phyloP scores from a whole-genome alignment of 2,888 invertebrate species.

The Acronicta alni region DNA sequence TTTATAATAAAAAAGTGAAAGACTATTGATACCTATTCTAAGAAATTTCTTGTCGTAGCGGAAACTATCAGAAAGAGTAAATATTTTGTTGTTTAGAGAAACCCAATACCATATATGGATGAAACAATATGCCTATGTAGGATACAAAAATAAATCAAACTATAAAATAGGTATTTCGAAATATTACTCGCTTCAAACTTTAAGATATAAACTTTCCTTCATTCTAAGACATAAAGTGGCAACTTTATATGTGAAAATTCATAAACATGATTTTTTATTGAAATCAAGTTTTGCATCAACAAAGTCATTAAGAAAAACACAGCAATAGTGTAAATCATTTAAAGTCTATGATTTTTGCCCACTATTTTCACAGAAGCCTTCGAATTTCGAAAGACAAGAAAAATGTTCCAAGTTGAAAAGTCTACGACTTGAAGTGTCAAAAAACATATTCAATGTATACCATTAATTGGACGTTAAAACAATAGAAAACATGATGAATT shows the following conservation, averaged over 20 bases:
- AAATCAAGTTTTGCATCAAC: background rate
- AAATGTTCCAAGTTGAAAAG: slow-evolving; percentile 42
- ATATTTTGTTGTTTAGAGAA: slow-evolving; percentile 19
- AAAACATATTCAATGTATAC: slow-evolving; percentile 30
- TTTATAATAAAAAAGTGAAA: slow-evolving; percentile 32
- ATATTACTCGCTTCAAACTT: slow-evolving; percentile 16
- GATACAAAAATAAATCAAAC: slow-evolving; percentile 12
- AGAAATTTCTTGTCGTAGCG: slow-evolving; percentile 17
- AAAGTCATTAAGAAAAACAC: background rate
- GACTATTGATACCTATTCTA: slow-evolving; percentile 15
- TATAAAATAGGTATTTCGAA: slow-evolving; percentile 7
- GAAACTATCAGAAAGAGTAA: slow-evolving; percentile 20
- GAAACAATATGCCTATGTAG: slow-evolving; percentile 11
- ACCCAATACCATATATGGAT: slow-evolving; percentile 27
- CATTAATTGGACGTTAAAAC: slow-evolving; percentile 46
- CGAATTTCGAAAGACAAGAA: slow-evolving; percentile 3
- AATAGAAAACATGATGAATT: slow-evolving; percentile 58
- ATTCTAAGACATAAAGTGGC: slow-evolving; percentile 4
- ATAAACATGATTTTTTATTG: background rate
- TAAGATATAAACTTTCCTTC: slow-evolving; percentile 28
- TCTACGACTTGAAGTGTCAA: slow-evolving; percentile 30
- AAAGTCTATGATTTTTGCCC: background rate
- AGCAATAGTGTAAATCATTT: background rate
- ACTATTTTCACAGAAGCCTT: slow-evolving; percentile 13
- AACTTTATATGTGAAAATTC: background rate